Base-by-base conservation (phyloP, 2,113 vertebrate species). In the Loxodonta africana region DNA sequence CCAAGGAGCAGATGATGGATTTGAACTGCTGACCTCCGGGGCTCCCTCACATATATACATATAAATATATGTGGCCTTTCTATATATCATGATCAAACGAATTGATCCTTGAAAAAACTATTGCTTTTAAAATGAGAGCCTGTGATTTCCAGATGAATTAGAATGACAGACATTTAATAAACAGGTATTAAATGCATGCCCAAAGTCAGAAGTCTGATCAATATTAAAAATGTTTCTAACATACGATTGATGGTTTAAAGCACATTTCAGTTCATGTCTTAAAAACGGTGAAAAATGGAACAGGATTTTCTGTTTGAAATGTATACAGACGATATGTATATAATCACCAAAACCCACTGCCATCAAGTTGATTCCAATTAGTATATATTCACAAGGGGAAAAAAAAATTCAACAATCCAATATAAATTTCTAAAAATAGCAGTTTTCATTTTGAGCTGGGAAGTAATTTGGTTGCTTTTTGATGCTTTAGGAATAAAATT, bases 401-500 rank as follows among this genome's bases (percentile, higher is more conserved):
- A n/a, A 44, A 86, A 74, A 78, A 57, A 14, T 67, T 46, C 67
- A 41, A 46, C 14, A 96, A 90, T 51, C 14, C 30, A 84, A 63
- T 48, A 62, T 60, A 37, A 77, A 80, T 93, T 5, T n/a, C 83
- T 96, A 71, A 86, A 96, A 88, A 48, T 2, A 73, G 23, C 26
- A 78, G 18, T 74, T 88, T 94, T 88, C 41, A 93, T 76, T 71
- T 89, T 48, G 76, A 60, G 51, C 30, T 88, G 25, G 41, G 71
- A 89, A 88, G 21, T 33, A 69, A 46, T 78, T 46, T 37, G 53
- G 48, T 44, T 91, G 48, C 85, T 82, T 37, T 46, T 76, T 82
- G 92, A 96, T 46, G 33, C 78, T 67, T 93, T 91, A 74, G 2
- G 84, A 71, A 93, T 80, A 12, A 93, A 93, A 90, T 77, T 73